Evolutionary conservation across 2,113 vertebrate species (phyloP), one percentile per base, ranked within the genome.

Genomic region (Grantiella picta): DNA sequence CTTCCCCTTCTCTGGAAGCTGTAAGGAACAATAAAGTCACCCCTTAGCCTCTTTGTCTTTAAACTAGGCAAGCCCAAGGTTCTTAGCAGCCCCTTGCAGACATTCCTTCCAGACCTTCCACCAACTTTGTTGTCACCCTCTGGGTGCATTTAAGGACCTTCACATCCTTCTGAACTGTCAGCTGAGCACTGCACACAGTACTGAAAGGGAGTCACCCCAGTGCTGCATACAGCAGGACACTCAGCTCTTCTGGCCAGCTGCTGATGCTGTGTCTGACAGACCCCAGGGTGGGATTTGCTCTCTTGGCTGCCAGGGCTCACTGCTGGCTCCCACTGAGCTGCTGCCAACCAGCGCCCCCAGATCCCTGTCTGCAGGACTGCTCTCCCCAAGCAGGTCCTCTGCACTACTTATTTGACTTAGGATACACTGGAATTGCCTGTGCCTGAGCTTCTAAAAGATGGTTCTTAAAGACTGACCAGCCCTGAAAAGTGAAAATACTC

Each of bases 321-420:
- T 85, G 52, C 52, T 42, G 25, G 42, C 19, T 65, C 50, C 35
- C 14, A 25, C 31, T 27, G 29, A 64, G 29, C 35, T 49, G 21
- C 57, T 49, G 31, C 40, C 35, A 20, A 9, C 4, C 23, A 40
- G n/a, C 49, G 45, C 3, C 13, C 15, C 11, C 42, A 80, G 25
- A 35, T 12, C 24, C 8, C 21, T 36, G 10, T 57, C 27, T 80
- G 57, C 42, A 49, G 57, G 21, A 56, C 29, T 56, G 42, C 11
- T n/a, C 7, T 49, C 22, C 10, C 11, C 31, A 20, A 20, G 29
- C 40, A 54, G 19, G 28, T 47, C 47, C 35, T 69, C 56, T 69
- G n/a, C 28, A 31, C 10, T 0, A 0, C 64, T n/a, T 38, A 28
- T 28, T 70, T 87, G 24, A 38, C 24, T 53, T n/a, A n/a, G 8